Evolutionary conservation across 2,113 vertebrate species (phyloP).

Genomic region (Zapornia atra): DNA sequence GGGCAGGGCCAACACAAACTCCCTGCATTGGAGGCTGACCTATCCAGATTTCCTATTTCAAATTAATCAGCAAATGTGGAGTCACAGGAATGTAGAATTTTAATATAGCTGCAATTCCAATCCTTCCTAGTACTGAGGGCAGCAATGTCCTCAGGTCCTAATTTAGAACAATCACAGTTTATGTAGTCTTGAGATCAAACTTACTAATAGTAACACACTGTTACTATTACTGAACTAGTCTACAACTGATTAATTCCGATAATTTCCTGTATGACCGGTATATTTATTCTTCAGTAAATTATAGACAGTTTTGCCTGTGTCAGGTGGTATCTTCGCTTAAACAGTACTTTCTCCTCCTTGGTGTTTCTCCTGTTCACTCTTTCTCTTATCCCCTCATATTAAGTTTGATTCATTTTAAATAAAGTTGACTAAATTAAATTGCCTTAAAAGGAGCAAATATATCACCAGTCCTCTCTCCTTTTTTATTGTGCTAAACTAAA

Average conservation of each 20-base stretch:
- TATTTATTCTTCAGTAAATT: not conserved
- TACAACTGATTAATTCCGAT: not conserved
- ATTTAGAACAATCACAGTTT: not conserved
- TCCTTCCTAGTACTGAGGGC: not conserved
- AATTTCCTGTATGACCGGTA: not conserved
- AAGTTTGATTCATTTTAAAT: not conserved
- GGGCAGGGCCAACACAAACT: not conserved
- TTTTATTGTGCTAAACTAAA: not conserved
- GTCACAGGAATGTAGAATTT: not conserved
- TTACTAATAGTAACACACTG: not conserved
- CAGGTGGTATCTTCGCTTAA: not conserved
- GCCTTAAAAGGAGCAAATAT: not conserved
- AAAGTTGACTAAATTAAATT: not conserved
- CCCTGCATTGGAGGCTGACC: not conserved
- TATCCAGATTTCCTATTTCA: not conserved
- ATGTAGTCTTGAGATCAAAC: not conserved
- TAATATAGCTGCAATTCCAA: not conserved
- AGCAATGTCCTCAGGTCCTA: not conserved
- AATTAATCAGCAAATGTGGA: not conserved
- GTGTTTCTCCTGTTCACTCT: not conserved
- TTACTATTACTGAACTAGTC: not conserved
- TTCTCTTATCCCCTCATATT: not conserved
- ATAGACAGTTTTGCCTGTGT: not conserved
- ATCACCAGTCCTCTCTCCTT: not conserved
- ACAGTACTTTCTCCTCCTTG: not conserved